Percentiles rank a stretch among this genome's conserved stretches.
Evolutionary conservation across 2,797 vertebrate species (phyloP).

Genomic region (Galago senegalensis): DNA sequence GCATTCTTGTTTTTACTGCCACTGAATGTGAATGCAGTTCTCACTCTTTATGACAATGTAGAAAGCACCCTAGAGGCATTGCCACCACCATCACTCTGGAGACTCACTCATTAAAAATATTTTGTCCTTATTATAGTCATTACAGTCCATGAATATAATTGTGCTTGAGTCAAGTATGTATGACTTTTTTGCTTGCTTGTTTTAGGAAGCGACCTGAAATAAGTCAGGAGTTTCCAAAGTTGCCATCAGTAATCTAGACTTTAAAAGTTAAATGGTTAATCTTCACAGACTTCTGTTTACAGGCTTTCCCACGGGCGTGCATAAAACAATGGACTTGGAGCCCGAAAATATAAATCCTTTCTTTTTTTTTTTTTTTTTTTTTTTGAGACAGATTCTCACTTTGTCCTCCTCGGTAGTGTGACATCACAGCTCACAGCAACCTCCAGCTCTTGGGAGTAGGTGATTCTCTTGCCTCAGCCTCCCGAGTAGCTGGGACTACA

Average conservation of each 20-base stretch:
- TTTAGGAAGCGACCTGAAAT: slow-evolving; percentile 45
- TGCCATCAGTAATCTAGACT: background rate
- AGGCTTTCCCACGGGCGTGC: background rate
- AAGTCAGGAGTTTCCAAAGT: slow-evolving; percentile 15
- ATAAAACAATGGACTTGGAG: background rate
- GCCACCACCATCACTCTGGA: background rate
- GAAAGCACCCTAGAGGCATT: background rate
- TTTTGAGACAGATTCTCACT: background rate
- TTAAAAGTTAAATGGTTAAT: slow-evolving; percentile 48
- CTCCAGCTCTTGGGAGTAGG: too few species aligned
- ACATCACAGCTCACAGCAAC: too few species aligned
- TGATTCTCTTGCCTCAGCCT: too few species aligned
- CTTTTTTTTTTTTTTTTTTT: background rate
- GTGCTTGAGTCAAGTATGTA: background rate
- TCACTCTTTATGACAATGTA: background rate
- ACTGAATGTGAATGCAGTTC: slow-evolving; percentile 19
- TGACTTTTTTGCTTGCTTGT: slow-evolving; percentile 46
- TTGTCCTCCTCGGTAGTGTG: background rate
- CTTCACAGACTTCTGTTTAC: slow-evolving; percentile 28
- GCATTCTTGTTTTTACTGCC: slow-evolving; percentile 3
- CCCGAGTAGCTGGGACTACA: too few species aligned
- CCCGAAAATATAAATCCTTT: slow-evolving; percentile 20
- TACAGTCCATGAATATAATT: background rate
- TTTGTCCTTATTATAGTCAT: background rate
- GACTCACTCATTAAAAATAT: background rate